Evolutionary conservation across 1,140 invertebrate genomes (phyloP).

Genomic region (Oscheius sp.): DNA sequence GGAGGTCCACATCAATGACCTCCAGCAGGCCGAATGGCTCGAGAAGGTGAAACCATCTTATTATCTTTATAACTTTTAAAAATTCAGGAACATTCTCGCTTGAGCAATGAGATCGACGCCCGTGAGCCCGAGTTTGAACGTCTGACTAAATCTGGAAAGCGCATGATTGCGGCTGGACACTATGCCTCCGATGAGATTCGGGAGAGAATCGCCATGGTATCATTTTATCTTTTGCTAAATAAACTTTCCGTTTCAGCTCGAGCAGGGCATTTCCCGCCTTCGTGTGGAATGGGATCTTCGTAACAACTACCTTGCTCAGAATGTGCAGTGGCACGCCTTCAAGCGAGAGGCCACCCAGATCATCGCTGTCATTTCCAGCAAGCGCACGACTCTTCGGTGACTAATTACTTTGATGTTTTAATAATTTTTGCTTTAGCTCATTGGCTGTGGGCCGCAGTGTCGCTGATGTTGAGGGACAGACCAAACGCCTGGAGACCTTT

Average conservation of each 20-base stretch:
- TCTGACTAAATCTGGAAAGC: conserved; percentile 76
- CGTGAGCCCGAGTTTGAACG: conserved; percentile 79
- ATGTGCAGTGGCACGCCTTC: conserved; percentile 91
- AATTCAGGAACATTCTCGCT: conserved; percentile 71
- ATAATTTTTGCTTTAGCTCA: conserved; percentile 62
- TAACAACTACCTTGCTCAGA: conserved; percentile 84
- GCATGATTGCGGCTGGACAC: conserved; percentile 79
- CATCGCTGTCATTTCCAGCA: conserved; percentile 79
- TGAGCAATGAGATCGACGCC: conserved; percentile 90
- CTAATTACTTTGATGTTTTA: background rate
- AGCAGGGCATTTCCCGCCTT: conserved; percentile 76
- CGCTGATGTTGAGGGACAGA: conserved; percentile 77
- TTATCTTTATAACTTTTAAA: too few relatives aligned
- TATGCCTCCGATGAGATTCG: conserved; percentile 72
- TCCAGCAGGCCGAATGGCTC: conserved; percentile 79
- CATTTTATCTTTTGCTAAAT: background rate
- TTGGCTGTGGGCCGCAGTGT: conserved; percentile 67
- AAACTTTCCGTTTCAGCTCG: conserved; percentile 64
- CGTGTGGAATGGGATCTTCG: conserved; percentile 82
- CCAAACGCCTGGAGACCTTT: conserved; percentile 69
- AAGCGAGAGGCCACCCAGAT: conserved; percentile 88
- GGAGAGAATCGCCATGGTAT: conserved; percentile 68
- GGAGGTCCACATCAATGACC: conserved; percentile 79
- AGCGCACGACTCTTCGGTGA: conserved; percentile 70
- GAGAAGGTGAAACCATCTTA: conserved; percentile 81